Evolutionary conservation across 2,888 invertebrate species (phyloP), one percentile per base, ranked within the genome.

Genomic region (Drosophila testacea): DNA sequence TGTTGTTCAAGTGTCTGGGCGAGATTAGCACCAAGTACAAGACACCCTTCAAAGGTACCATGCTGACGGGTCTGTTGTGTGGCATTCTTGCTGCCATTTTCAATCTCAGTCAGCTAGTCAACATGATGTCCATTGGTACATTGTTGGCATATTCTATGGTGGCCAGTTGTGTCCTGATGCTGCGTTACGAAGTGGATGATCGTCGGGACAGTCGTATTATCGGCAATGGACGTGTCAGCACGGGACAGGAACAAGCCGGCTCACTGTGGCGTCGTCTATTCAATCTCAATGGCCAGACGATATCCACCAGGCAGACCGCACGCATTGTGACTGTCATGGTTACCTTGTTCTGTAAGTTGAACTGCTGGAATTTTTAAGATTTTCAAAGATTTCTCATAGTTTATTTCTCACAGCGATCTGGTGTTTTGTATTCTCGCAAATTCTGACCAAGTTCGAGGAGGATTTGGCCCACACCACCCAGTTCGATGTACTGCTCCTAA

Each of bases 71-170:
- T 0, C 84, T 96, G 32, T 93, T 97, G 60, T 96, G 97, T 34
- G 97, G 96, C 50, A 73, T 95, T 6, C 93, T 96, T 91, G 95
- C 96, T 0, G 94, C 96, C 10, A 90, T 96, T 38, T 95, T 96
- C 83, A 95, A 96, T 87, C 93, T 96, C 7, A 93, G 94, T 32
- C 95, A 95, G 71, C 92, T 96, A 32, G 95, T 96, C 0, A 95
- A 95, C 83, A 95, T 96, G 94, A 96, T 96, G 95, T 96, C 96
- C 11, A 96, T 96, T 77, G 95, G 95, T n/a, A 95, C 95, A 6
- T 91, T 96, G 13, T 91, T 95, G 74, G 95, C 95, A 10, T 96
- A 96, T 88, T 95, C 96, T 0, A 95, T 96, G 82, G 96, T 96
- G 7, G 95, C 96, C 36, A 95, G 95, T 36, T 95, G 95, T 85